Evolutionary conservation across 2,888 invertebrate species (phyloP), one percentile per base, ranked within the genome.

Genomic region (Sepioteuthis lessoniana): DNA sequence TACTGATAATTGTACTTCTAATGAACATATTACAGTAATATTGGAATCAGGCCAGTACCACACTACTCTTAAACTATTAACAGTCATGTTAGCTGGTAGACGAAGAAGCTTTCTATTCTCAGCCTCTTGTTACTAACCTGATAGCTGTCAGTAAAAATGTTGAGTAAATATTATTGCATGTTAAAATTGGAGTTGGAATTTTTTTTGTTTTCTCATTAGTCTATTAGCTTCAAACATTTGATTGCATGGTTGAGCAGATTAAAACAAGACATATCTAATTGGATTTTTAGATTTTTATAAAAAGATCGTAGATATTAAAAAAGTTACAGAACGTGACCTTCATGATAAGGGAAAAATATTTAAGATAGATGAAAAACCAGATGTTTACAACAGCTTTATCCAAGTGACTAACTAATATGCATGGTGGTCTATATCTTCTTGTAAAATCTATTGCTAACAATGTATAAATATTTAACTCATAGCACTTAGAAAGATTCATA

Each of bases 41-140:
- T 76, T 76, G 76, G 76, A 76, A 76, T 76, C 76, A n/a, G n/a
- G 76, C 76, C 76, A 76, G n/a, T n/a, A 76, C n/a, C 76, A 76
- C n/a, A 76, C n/a, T n/a, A 76, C n/a, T 31, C 10, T 42, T 76
- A 76, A 76, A 76, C 76, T 76, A 76, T 76, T 76, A 76, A 76
- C 76, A 76, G 31, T 60, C 31, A 60, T 31, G 76, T 76, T n/a
- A n/a, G n/a, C 10, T 76, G 76, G 76, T 76, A 31, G 76, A 76
- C n/a, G 16, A 76, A 76, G n/a, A 76, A 19, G 76, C 31, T 7
- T 13, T 25, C 60, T 76, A 76, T 76, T 76, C n/a, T 76, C 76
- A n/a, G 76, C 76, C n/a, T 76, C 76, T 31, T n/a, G n/a, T n/a
- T 76, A 76, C 76, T n/a, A n/a, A 76, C 76, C 76, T 76, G 76